A percentile compares a stretch with the other conserved stretches of the same genome.
Evolutionary conservation across 2,888 invertebrate species (phyloP).

Genomic region (Hetaerina titia): DNA sequence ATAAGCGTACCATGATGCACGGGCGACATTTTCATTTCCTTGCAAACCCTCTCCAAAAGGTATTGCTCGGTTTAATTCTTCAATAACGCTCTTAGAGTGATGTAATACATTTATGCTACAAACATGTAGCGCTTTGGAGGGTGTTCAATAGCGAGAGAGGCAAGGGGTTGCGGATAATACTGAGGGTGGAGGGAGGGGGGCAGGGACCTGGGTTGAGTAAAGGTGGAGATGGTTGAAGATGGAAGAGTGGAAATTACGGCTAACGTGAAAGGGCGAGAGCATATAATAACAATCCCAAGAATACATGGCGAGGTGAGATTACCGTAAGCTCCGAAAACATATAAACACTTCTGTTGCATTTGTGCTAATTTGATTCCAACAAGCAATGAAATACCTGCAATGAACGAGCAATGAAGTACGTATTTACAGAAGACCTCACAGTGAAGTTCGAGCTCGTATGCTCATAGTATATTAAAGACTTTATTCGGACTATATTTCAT

Average conservation of each 20-base stretch:
- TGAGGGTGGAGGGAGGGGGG: background rate
- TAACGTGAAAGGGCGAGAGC: background rate
- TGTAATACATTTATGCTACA: background rate
- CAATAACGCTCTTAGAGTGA: background rate
- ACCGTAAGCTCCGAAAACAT: too few species aligned
- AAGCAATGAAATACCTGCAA: too few species aligned
- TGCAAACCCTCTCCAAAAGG: background rate
- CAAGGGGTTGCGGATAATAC: conserved; percentile 30
- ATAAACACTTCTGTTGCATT: too few species aligned
- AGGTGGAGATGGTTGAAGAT: background rate
- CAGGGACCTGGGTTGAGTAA: background rate
- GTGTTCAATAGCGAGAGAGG: background rate
- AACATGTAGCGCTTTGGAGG: conserved; percentile 10
- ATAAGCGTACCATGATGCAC: background rate
- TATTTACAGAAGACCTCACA: too few species aligned
- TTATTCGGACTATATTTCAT: too few species aligned
- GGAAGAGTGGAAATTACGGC: background rate
- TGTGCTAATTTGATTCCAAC: too few species aligned
- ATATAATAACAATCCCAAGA: background rate
- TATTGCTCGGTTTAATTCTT: background rate
- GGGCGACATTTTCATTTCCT: background rate
- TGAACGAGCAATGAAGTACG: too few species aligned
- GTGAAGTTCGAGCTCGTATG: too few species aligned
- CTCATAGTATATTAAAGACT: too few species aligned
- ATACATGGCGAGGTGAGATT: too few species aligned